Conservation (phyloP, 1,140 invertebrate species). For the Drosophila equinoxialis region DNA sequence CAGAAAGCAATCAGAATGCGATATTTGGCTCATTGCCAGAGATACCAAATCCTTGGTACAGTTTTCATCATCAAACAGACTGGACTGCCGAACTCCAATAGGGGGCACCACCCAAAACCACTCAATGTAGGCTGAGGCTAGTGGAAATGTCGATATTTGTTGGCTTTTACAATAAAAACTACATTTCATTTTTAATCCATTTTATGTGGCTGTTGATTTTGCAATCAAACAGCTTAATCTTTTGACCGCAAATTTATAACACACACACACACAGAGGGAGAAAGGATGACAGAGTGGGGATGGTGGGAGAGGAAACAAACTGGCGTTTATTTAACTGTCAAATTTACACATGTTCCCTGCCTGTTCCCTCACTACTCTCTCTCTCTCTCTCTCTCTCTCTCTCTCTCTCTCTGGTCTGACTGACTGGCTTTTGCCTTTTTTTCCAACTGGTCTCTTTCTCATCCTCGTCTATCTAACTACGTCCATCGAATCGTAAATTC, state of each 20-base stretch:
- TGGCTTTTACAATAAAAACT: slow-evolving; percentile 35
- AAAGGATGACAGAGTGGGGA: neutral
- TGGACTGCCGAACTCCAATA: neutral
- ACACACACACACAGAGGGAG: slow-evolving; percentile 17
- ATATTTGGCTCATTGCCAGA: slow-evolving; percentile 42
- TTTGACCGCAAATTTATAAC: slow-evolving; percentile 70
- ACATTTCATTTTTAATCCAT: slow-evolving; percentile 73
- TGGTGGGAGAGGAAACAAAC: slow-evolving; percentile 5
- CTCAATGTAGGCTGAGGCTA: neutral
- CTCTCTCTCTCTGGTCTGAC: neutral
- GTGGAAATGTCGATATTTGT: slow-evolving; percentile 38
- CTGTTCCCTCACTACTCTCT: too few relatives aligned
- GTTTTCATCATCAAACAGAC: slow-evolving; percentile 1
- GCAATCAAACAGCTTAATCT: slow-evolving; percentile 78
- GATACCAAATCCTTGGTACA: slow-evolving; percentile 8
- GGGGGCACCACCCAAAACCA: too few relatives aligned
- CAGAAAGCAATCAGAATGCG: slow-evolving; percentile 72
- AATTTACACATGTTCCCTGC: slow-evolving; percentile 65
- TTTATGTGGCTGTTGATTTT: slow-evolving; percentile 78
- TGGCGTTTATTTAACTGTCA: slow-evolving; percentile 67
- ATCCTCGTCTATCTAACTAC: slow-evolving; percentile 3
- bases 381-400: too few relatives aligned
- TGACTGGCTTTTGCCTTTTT: neutral
- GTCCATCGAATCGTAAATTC: slow-evolving; percentile 39
- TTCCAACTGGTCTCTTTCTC: neutral